These are phyloP conservation scores for Diloba caeruleocephala DNA, from an alignment of 2,888 invertebrate species.

Conservation along the genomic window DNA sequence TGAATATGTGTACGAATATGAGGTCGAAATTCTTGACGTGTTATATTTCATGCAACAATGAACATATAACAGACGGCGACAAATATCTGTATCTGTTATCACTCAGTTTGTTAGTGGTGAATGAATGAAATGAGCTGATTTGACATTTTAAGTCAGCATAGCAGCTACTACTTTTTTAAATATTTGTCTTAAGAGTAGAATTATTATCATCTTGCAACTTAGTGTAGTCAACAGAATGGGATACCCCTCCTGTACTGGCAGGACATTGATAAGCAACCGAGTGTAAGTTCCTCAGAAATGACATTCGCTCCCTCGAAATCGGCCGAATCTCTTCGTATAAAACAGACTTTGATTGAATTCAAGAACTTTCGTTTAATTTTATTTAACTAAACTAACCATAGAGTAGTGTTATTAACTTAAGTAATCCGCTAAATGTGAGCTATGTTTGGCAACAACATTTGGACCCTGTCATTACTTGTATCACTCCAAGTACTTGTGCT, in stretches of 20 bases:
- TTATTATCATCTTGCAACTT: no score
- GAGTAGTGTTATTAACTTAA: conserved; percentile 6
- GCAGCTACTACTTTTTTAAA: no score
- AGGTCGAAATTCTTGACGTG: conserved; percentile 21
- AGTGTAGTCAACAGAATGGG: no score
- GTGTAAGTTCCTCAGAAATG: background rate
- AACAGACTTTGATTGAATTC: background rate
- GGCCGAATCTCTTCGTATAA: background rate
- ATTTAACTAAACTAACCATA: conserved; percentile 11
- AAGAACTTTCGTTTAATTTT: conserved; percentile 6
- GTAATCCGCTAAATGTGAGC: conserved; percentile 15
- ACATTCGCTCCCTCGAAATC: background rate
- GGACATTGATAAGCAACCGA: background rate
- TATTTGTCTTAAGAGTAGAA: no score
- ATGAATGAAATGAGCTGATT: conserved; percentile 28
- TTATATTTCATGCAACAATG: conserved; percentile 38
- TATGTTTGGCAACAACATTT: conserved; percentile 15
- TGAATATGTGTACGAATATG: conserved; percentile 42
- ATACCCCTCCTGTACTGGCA: no score
- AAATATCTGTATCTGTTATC: conserved; percentile 25
- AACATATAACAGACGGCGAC: conserved; percentile 19
- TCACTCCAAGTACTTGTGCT: conserved; percentile 4
- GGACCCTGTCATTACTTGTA: conserved; percentile 24
- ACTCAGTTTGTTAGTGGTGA: conserved; percentile 11
- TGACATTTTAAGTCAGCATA: background rate